A percentile compares a stretch with the other conserved stretches of the same genome.
These are phyloP conservation scores for Acanthurus lineatus DNA, from an alignment of 2,797 vertebrate species.

Conservation along the genomic window DNA sequence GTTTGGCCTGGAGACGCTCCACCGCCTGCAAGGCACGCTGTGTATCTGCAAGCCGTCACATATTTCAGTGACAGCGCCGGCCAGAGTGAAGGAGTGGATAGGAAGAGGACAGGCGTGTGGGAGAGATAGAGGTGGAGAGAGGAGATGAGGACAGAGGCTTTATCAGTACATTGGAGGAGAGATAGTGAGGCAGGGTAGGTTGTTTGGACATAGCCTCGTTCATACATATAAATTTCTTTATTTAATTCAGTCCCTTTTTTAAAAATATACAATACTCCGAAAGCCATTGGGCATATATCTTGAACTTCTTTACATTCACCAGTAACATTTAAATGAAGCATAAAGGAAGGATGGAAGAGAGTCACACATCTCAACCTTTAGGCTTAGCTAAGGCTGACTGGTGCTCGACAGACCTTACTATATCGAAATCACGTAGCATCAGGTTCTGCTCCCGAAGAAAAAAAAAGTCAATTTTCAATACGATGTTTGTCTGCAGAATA, in stretches of 20 bases:
- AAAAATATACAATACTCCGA: neutral
- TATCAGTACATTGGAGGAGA: slow-evolving; percentile 41
- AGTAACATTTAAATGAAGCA: slow-evolving; percentile 39
- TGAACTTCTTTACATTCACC: slow-evolving; percentile 28
- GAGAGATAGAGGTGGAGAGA: slow-evolving; percentile 46
- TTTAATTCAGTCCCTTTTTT: neutral
- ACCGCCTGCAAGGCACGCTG: slow-evolving; percentile 95
- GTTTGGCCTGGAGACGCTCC: slow-evolving; percentile 94
- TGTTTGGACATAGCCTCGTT: slow-evolving; percentile 28
- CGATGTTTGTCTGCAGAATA: slow-evolving; percentile 62
- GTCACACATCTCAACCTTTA: slow-evolving; percentile 29
- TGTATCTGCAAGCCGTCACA: slow-evolving; percentile 87
- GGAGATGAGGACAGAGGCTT: slow-evolving; percentile 53
- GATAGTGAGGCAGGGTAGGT: slow-evolving; percentile 30
- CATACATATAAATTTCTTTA: neutral
- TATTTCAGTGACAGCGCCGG: slow-evolving; percentile 80
- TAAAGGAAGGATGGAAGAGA: neutral
- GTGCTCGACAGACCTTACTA: slow-evolving; percentile 51
- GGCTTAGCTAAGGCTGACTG: slow-evolving; percentile 59
- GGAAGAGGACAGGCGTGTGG: slow-evolving; percentile 21
- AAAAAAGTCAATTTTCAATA: slow-evolving; percentile 50
- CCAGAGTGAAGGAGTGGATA: slow-evolving; percentile 40
- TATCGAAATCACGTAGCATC: slow-evolving; percentile 55
- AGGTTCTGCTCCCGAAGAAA: slow-evolving; percentile 34
- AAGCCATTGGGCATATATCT: neutral